Percentiles rank a stretch among this genome's conserved stretches.
Evolutionary conservation across 1,140 invertebrate genomes (phyloP).

Genomic region (Anoplolepis gracilipes): DNA sequence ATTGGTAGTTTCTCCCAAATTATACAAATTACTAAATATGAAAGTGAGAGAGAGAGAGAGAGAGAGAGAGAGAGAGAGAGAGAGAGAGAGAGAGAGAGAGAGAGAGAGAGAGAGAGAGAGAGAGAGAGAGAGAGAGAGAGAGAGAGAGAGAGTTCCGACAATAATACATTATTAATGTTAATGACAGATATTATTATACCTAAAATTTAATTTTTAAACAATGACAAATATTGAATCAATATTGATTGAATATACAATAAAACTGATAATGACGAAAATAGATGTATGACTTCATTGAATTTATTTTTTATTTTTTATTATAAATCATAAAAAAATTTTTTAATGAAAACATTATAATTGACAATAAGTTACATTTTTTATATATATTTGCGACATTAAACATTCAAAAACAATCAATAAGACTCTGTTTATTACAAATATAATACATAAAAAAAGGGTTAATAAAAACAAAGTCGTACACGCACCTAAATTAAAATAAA

Average conservation of each 20-base stretch:
- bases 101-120: too few species aligned
- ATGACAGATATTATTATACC: neutral
- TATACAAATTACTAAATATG: neutral
- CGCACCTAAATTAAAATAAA: too few species aligned
- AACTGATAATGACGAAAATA: conserved; percentile 6
- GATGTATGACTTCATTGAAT: neutral
- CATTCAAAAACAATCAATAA: too few species aligned
- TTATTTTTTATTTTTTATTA: neutral
- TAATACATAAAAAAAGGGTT: too few species aligned
- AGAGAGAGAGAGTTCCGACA: too few species aligned
- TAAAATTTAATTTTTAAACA: conserved; percentile 20
- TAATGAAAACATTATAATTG: neutral
- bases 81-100: too few species aligned
- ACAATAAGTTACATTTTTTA: neutral
- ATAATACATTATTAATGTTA: conserved; percentile 17
- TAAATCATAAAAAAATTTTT: neutral
- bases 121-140: too few species aligned
- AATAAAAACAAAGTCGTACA: too few species aligned
- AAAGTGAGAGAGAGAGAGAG: too few species aligned
- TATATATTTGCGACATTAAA: neutral
- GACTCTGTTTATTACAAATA: too few species aligned
- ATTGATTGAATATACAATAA: neutral
- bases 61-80: too few species aligned
- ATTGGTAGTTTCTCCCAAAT: conserved; percentile 22
- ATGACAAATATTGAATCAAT: neutral